Evolutionary conservation across 1,140 invertebrate species (phyloP).

Genomic region (Oncopodura yosiiana): DNA sequence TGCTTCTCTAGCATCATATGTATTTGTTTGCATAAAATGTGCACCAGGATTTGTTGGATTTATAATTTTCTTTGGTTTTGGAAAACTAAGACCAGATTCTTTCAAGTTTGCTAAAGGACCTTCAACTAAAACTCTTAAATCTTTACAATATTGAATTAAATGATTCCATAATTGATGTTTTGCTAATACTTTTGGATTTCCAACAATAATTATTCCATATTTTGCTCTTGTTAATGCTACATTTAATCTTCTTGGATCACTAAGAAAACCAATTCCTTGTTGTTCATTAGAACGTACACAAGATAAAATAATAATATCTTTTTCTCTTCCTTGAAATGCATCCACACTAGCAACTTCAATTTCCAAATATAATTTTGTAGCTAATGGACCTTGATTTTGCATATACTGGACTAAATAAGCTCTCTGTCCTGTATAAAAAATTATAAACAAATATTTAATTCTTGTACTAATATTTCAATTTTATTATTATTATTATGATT

Average conservation of each 20-base stretch:
- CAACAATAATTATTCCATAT: conserved; percentile 96
- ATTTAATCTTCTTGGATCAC: conserved; percentile 93
- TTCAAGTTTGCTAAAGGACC: conserved; percentile 88
- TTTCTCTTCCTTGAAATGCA: conserved; percentile 95
- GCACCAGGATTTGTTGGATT: conserved; percentile 90
- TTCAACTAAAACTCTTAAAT: conserved; percentile 94
- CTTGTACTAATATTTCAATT: neutral
- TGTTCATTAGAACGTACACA: conserved; percentile 85
- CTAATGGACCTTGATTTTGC: conserved; percentile 95
- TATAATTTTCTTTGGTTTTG: conserved; percentile 89
- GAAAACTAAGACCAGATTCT: conserved; percentile 91
- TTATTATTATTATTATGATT: neutral
- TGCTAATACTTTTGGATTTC: conserved; percentile 96
- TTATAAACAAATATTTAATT: neutral
- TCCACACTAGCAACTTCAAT: conserved; percentile 99
- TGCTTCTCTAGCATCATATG: conserved; percentile 82
- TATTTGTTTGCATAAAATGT: conserved; percentile 92
- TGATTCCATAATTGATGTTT: conserved; percentile 98
- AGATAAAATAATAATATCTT: conserved; percentile 95
- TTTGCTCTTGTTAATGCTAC: conserved; percentile 95
- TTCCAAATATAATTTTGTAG: conserved; percentile 94
- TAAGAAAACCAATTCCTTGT: conserved; percentile 88
- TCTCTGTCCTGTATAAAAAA: conserved; percentile 60
- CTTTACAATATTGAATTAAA: conserved; percentile 93
- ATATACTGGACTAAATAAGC: conserved; percentile 95